Evolutionary conservation across 2,797 vertebrate species (phyloP).

Genomic region (Premnoplex brunnescens): DNA sequence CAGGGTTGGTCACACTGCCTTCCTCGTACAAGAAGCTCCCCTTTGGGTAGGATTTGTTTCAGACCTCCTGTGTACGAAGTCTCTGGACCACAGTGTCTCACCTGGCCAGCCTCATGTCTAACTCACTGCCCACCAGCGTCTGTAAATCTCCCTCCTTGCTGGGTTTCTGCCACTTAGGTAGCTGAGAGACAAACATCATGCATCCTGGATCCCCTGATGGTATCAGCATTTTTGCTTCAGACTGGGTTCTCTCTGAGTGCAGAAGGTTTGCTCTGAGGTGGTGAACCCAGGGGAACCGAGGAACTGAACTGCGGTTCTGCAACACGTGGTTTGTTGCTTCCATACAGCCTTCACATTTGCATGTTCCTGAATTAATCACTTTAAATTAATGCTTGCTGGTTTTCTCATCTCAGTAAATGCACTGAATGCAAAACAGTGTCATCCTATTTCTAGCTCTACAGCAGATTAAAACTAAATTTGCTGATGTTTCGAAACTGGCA

Average conservation of each 20-base stretch:
- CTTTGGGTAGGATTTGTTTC: neutral
- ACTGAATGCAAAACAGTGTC: neutral
- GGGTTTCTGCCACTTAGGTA: neutral
- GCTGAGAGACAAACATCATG: neutral
- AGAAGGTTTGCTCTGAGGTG: neutral
- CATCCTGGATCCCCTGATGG: neutral
- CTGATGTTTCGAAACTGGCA: constrained; percentile 25
- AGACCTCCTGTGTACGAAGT: accelerated
- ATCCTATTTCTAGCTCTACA: neutral
- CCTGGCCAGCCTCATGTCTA: neutral
- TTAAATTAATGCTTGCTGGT: neutral
- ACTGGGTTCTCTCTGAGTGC: neutral
- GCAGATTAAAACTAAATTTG: constrained; percentile 28
- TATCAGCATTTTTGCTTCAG: neutral
- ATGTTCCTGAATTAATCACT: constrained; percentile 18
- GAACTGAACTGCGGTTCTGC: neutral
- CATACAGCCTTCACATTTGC: neutral
- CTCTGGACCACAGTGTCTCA: neutral
- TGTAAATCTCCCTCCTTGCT: neutral
- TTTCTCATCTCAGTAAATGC: neutral
- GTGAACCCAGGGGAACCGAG: neutral
- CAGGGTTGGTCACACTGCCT: neutral
- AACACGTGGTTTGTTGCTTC: neutral
- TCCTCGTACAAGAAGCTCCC: neutral
- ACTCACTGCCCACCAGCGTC: neutral